These are phyloP conservation scores for Drosophila anceps DNA, from an alignment of 2,888 invertebrate species.

Conservation along the genomic window DNA sequence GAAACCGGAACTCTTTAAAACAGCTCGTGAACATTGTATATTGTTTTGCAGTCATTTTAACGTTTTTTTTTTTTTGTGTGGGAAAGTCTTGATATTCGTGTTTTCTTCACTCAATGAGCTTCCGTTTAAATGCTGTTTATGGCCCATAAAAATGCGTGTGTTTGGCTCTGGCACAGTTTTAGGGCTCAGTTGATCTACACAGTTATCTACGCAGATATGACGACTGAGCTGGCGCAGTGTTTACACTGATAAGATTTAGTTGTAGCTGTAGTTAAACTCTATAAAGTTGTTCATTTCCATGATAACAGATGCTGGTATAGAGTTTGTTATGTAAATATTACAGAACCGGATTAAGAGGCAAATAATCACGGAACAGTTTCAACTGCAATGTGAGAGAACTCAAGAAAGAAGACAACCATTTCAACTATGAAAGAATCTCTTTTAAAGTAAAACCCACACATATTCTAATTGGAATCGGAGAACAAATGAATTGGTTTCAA, in stretches of 20 bases:
- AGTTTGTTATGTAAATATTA: background rate
- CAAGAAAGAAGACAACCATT: background rate
- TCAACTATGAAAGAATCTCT: background rate
- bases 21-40: slow-evolving; percentile 7
- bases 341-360: background rate
- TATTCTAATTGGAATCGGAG: background rate
- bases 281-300: background rate
- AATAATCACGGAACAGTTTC: background rate
- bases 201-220: slow-evolving; percentile 11
- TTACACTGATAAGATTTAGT: slow-evolving; percentile 20
- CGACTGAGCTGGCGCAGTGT: slow-evolving; percentile 19
- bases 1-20: slow-evolving; percentile 46
- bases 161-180: background rate
- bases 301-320: background rate
- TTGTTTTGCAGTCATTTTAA: background rate
- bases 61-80: slow-evolving; percentile 37
- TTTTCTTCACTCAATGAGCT: slow-evolving; percentile 5
- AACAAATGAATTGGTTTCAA: slow-evolving; percentile 10
- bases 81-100: slow-evolving; percentile 47
- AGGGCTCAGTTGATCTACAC: background rate
- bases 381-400: background rate
- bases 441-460: background rate
- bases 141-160: slow-evolving; percentile 36
- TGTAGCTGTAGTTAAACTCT: background rate
- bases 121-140: slow-evolving; percentile 37